Percentiles rank a stretch among this genome's conserved stretches.
These are phyloP conservation scores for Istiophorus platypterus DNA, from an alignment of 2,113 vertebrate species.

Conservation along the genomic window DNA sequence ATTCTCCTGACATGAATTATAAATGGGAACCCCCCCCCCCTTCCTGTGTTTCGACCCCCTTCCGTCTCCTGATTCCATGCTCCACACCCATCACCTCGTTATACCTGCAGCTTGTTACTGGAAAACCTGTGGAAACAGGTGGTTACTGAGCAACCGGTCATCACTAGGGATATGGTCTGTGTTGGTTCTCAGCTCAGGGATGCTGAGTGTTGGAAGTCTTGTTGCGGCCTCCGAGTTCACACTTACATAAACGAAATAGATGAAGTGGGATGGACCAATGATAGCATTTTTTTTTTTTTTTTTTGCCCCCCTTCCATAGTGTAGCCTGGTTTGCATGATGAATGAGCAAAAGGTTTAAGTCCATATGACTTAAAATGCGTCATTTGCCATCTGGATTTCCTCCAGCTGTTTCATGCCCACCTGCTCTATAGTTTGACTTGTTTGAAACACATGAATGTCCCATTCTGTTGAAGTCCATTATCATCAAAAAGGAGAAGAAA, in stretches of 20 bases:
- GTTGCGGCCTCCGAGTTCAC: background rate
- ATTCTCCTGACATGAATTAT: constrained; percentile 86
- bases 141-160: constrained; percentile 68
- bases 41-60: constrained; percentile 70
- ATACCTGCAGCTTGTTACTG: constrained; percentile 66
- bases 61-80: constrained; percentile 31
- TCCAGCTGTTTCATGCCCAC: constrained; percentile 20
- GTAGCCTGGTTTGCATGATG: background rate
- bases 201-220: background rate
- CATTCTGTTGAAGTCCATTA: too few relatives aligned
- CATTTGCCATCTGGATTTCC: constrained; percentile 37
- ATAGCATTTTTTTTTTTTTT: background rate
- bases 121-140: constrained; percentile 77
- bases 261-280: background rate
- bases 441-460: background rate
- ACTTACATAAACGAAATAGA: background rate
- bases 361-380: constrained; percentile 12
- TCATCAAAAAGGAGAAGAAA: background rate
- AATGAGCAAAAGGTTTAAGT: background rate
- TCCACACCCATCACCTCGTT: constrained; percentile 76
- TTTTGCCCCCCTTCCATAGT: background rate
- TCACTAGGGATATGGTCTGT: constrained; percentile 42
- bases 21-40: constrained; percentile 78
- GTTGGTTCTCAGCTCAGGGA: background rate
- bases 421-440: constrained; percentile 3